Conservation (phyloP, 2,113 vertebrate genomes). For the Diglossa brunneiventris region DNA sequence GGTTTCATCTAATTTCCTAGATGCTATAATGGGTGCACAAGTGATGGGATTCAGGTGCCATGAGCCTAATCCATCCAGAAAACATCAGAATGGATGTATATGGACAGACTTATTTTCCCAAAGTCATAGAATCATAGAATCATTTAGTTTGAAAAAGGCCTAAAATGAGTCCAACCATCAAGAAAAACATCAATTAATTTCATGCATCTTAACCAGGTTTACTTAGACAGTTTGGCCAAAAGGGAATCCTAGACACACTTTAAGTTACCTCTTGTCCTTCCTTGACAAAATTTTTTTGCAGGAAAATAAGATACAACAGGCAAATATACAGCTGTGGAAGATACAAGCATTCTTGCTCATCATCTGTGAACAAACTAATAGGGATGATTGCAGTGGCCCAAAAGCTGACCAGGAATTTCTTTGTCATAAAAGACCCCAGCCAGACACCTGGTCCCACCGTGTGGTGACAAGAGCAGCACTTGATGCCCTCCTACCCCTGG, state of each 20-base stretch:
- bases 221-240: background rate
- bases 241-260: background rate
- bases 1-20: background rate
- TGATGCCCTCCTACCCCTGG: background rate
- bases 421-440: background rate
- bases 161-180: background rate
- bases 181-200: background rate
- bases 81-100: background rate
- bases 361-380: background rate
- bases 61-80: background rate
- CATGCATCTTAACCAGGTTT: background rate
- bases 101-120: rapidly evolving
- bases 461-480: background rate
- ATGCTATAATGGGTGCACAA: background rate
- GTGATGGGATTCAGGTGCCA: background rate
- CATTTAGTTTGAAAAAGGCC: background rate
- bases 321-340: background rate
- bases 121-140: background rate
- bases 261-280: background rate
- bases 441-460: background rate
- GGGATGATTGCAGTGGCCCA: rapidly evolving
- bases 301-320: background rate
- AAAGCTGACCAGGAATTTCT: background rate
- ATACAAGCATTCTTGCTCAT: background rate
- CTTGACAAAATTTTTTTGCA: background rate